phyloP scores from a whole-genome alignment of 2,113 vertebrate species.

The Alethe diademata region DNA sequence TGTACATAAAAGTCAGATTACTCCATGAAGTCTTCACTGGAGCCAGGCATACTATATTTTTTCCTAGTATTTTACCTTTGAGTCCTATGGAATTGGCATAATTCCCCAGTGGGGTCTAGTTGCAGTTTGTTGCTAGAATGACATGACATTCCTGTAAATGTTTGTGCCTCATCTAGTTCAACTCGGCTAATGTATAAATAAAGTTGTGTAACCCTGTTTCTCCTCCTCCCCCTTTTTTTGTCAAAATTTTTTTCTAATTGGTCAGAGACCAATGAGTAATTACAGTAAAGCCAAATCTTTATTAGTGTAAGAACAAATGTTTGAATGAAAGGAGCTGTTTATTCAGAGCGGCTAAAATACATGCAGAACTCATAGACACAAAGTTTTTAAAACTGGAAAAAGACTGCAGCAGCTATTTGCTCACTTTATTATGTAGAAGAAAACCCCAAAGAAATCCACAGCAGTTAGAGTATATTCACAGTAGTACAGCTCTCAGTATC shows the following conservation, averaged over 20 bases:
- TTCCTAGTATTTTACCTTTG: not conserved
- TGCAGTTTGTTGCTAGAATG: not conserved
- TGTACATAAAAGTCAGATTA: not conserved
- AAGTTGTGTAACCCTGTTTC: not conserved
- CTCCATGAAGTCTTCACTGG: not conserved
- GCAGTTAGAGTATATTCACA: not conserved
- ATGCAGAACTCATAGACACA: fast-evolving
- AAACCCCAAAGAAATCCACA: not conserved
- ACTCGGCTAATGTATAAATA: not conserved
- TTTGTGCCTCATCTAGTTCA: not conserved
- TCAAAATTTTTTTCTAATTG: not conserved
- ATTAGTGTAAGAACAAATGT: not conserved
- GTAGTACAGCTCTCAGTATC: not conserved
- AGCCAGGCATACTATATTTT: not conserved
- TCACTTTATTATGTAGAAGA: not conserved
- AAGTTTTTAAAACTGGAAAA: not conserved
- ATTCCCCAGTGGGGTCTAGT: not conserved
- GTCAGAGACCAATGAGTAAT: not conserved
- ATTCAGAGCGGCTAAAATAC: not conserved
- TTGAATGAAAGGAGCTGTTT: not conserved
- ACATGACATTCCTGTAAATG: not conserved
- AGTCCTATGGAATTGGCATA: not conserved
- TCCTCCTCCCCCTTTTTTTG: fast-evolving
- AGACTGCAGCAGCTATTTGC: not conserved
- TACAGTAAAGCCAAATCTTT: not conserved